phyloP scores from a whole-genome alignment of 1,140 invertebrate species.

The Dolichoris vasculosae region DNA sequence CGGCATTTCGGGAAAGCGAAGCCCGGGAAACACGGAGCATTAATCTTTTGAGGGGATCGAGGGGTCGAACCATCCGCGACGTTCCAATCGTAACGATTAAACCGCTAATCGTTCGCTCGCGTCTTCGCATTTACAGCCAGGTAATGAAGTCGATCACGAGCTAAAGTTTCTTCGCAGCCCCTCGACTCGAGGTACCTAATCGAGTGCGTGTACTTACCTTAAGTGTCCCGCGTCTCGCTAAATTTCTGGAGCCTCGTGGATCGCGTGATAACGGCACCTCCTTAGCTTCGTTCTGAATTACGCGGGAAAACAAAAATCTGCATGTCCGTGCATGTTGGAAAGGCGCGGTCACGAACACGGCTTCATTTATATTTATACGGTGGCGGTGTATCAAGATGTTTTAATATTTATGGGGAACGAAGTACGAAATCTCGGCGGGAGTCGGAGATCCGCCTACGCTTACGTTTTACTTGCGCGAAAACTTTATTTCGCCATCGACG shows the following conservation, averaged over 20 bases:
- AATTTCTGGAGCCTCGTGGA: background rate
- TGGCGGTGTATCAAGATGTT: slow-evolving; percentile 17
- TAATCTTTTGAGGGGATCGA: background rate
- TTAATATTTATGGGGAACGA: slow-evolving; percentile 35
- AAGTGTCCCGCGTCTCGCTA: background rate
- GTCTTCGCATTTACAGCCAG: too few species aligned
- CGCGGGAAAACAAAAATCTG: background rate
- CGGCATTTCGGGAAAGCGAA: background rate
- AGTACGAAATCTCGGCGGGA: background rate
- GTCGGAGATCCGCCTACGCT: background rate
- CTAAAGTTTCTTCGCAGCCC: too few species aligned
- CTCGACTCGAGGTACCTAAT: too few species aligned
- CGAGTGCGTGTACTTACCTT: background rate
- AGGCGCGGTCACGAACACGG: background rate
- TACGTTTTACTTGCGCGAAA: background rate
- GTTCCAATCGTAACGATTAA: too few species aligned
- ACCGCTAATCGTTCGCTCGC: background rate
- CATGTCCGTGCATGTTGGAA: background rate
- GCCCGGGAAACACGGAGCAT: too few species aligned
- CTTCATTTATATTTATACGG: slow-evolving; percentile 39
- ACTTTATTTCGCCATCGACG: background rate
- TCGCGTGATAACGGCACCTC: too few species aligned
- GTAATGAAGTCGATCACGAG: too few species aligned
- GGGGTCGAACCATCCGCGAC: background rate
- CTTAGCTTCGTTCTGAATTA: background rate